These are phyloP conservation scores for Ranitomeya variabilis DNA, from an alignment of 2,113 vertebrate genomes.

Conservation along the genomic window DNA sequence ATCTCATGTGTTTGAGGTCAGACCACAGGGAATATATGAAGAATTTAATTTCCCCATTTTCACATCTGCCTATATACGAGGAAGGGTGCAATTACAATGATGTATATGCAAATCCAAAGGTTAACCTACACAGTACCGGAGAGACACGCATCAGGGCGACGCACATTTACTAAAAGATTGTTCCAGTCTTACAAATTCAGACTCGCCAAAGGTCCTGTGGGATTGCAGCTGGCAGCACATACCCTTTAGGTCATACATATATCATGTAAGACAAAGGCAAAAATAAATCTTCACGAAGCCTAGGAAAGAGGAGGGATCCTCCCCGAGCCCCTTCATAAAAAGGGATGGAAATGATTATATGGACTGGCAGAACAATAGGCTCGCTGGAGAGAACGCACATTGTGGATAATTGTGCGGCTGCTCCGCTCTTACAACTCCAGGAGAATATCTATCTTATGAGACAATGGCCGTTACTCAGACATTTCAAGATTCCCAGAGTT, in stretches of 20 bases:
- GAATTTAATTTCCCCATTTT: background rate
- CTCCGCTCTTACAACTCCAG: background rate
- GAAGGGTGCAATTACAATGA: background rate
- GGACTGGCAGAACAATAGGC: background rate
- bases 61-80: background rate
- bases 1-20: background rate
- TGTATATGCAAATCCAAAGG: background rate
- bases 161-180: background rate
- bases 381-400: background rate
- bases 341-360: background rate
- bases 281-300: background rate
- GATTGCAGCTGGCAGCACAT: background rate
- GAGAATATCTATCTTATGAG: background rate
- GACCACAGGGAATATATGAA: background rate
- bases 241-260: background rate
- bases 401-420: background rate
- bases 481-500: background rate
- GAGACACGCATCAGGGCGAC: background rate
- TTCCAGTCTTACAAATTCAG: background rate
- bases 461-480: slow-evolving; percentile 8
- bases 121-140: background rate
- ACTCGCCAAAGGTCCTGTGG: background rate
- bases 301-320: background rate
- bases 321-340: background rate
- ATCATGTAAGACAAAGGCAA: background rate